Evolutionary conservation across 2,797 vertebrate genomes (phyloP).

Genomic region (Philypnodon macrostomus): DNA sequence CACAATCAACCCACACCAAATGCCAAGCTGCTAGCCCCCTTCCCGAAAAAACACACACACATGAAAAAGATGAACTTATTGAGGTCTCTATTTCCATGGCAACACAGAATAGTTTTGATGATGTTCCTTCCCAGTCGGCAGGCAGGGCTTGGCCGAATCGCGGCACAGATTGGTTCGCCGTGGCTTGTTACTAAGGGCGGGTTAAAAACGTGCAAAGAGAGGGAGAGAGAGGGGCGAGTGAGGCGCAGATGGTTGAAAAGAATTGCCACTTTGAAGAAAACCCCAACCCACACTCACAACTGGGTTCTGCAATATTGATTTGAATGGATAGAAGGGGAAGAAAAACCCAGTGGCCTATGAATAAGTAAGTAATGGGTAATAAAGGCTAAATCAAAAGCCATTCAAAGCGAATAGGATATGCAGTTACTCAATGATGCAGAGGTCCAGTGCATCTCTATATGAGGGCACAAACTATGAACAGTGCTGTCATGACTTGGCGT

Average conservation of each 20-base stretch:
- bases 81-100: slow-evolving; percentile 82
- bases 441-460: slow-evolving; percentile 66
- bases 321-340: slow-evolving; percentile 76
- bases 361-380: slow-evolving; percentile 80
- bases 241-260: slow-evolving; percentile 81
- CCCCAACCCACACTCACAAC: slow-evolving; percentile 77
- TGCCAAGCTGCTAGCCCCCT: slow-evolving; percentile 59
- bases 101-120: slow-evolving; percentile 83
- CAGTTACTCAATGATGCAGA: slow-evolving; percentile 70
- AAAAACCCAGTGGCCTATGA: slow-evolving; percentile 77
- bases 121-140: slow-evolving; percentile 80
- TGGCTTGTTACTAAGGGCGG: slow-evolving; percentile 81
- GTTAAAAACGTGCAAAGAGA: slow-evolving; percentile 70
- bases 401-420: slow-evolving; percentile 76
- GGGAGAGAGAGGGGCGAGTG: slow-evolving; percentile 48
- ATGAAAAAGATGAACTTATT: slow-evolving; percentile 80
- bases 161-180: slow-evolving; percentile 78
- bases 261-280: slow-evolving; percentile 81
- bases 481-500: slow-evolving; percentile 37
- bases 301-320: slow-evolving; percentile 81
- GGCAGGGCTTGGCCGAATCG: slow-evolving; percentile 79
- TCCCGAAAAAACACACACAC: slow-evolving; percentile 49
- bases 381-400: slow-evolving; percentile 75
- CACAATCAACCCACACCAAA: slow-evolving; percentile 63
- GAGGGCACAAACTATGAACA: slow-evolving; percentile 52